These are phyloP conservation scores for Diarsia dahlii DNA, from an alignment of 2,888 invertebrate species.

Conservation along the genomic window DNA sequence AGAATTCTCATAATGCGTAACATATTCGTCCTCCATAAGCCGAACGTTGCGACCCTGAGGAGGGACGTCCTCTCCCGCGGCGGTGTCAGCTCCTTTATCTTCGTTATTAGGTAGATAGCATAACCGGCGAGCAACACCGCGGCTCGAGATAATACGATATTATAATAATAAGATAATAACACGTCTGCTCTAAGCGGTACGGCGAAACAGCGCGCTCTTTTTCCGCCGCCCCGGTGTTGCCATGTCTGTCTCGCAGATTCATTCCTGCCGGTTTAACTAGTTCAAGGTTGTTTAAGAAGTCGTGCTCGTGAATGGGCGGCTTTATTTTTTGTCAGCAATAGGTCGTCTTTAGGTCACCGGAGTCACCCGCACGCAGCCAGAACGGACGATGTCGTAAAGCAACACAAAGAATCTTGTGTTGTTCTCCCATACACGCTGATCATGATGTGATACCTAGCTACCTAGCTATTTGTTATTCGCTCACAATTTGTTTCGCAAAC, in stretches of 20 bases:
- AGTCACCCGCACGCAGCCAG: constrained; percentile 82
- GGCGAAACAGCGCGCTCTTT: constrained; percentile 82
- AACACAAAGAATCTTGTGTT: constrained; percentile 80
- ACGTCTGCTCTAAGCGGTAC: constrained; percentile 86
- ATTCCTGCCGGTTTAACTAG: constrained; percentile 87
- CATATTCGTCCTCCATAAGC: constrained; percentile 39
- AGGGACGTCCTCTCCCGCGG: constrained; percentile 53
- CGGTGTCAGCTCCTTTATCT: constrained; percentile 51
- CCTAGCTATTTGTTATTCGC: constrained; percentile 66
- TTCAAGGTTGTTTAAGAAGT: constrained; percentile 84
- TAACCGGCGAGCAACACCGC: constrained; percentile 63
- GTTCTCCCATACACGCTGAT: constrained; percentile 61
- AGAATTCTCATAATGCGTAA: constrained; percentile 52
- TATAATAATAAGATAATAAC: constrained; percentile 89
- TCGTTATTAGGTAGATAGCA: constrained; percentile 53
- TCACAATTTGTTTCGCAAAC: constrained; percentile 74
- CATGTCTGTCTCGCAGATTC: constrained; percentile 79
- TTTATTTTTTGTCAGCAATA: constrained; percentile 85
- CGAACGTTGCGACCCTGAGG: constrained; percentile 31
- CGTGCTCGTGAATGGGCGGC: constrained; percentile 83
- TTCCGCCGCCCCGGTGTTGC: constrained; percentile 77
- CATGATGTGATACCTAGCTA: constrained; percentile 66
- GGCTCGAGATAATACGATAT: constrained; percentile 76
- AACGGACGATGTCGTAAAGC: constrained; percentile 78
- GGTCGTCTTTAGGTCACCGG: constrained; percentile 87